Percentiles rank a stretch among this genome's conserved stretches.
phyloP scores from a whole-genome alignment of 2,797 vertebrate genomes.

The Betta splendens region DNA sequence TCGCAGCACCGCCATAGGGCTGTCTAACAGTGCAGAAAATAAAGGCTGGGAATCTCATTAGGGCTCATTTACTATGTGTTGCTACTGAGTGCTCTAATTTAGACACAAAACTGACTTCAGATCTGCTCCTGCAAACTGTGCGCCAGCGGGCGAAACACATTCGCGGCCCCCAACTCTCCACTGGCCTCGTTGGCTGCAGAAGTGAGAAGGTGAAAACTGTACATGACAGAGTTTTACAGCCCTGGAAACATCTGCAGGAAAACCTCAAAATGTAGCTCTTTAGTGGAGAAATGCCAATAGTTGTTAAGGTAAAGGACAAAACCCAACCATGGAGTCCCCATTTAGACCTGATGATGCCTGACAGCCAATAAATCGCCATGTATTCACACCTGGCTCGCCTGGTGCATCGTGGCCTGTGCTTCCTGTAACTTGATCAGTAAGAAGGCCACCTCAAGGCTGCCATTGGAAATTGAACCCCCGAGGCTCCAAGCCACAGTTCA shows the following conservation, averaged over 20 bases:
- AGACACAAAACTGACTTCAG: constrained; percentile 59
- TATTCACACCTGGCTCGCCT: constrained; percentile 52
- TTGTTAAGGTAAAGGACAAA: constrained; percentile 9
- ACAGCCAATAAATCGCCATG: constrained; percentile 39
- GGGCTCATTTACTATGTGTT: constrained; percentile 69
- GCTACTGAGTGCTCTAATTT: constrained; percentile 66
- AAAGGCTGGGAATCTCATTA: constrained; percentile 76
- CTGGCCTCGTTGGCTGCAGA: constrained; percentile 29
- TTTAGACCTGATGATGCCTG: constrained; percentile 10
- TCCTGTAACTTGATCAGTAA: constrained; percentile 63
- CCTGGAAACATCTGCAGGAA: background rate
- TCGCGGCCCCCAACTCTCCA: constrained; percentile 20
- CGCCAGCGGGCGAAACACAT: constrained; percentile 40
- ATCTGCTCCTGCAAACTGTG: constrained; percentile 55
- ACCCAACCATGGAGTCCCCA: constrained; percentile 12
- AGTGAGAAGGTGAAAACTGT: background rate
- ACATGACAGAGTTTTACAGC: background rate
- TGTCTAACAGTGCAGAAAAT: constrained; percentile 83
- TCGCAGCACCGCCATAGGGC: constrained; percentile 66
- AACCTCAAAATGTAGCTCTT: background rate
- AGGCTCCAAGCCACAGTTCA: constrained; percentile 43
- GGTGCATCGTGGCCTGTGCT: constrained; percentile 44
- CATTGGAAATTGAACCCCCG: constrained; percentile 50
- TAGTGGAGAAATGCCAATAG: background rate
- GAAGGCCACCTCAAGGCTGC: constrained; percentile 51